These are phyloP conservation scores for Drosophila aldrichi DNA, from an alignment of 2,888 invertebrate genomes.

Conservation along the genomic window DNA sequence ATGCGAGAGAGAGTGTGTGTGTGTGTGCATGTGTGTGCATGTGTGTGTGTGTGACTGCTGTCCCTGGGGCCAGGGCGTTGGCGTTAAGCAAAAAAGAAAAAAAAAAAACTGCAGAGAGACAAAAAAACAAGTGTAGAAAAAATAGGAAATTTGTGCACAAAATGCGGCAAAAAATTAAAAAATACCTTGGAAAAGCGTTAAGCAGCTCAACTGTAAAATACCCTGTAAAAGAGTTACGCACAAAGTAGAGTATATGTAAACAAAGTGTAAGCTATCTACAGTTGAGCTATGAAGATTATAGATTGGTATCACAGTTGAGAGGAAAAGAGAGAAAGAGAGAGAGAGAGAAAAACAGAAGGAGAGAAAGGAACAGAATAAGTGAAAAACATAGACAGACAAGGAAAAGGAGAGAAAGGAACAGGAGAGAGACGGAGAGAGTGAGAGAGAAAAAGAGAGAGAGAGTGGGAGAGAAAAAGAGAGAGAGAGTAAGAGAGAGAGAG, in stretches of 20 bases:
- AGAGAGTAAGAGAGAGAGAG: not conserved
- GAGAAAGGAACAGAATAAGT: not conserved
- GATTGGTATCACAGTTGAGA: not conserved
- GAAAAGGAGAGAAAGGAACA: not conserved
- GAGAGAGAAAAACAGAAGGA: not conserved
- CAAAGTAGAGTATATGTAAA: not conserved
- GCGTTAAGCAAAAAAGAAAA: conserved; percentile 47
- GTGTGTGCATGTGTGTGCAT: too few relatives aligned
- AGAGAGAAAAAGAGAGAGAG: not conserved
- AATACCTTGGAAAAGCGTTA: conserved; percentile 9
- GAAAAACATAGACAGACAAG: not conserved
- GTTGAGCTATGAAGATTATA: not conserved
- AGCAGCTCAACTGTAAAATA: conserved; percentile 10
- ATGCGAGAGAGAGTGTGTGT: not conserved
- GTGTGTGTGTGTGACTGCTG: conserved; percentile 17
- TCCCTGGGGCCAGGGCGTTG: conserved; percentile 76
- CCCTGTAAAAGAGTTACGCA: conserved; percentile 1
- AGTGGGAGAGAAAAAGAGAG: not conserved
- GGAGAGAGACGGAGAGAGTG: too few relatives aligned
- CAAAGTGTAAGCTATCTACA: too few relatives aligned
- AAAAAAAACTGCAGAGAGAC: conserved; percentile 19
- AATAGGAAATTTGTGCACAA: conserved; percentile 26
- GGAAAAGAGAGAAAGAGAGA: not conserved
- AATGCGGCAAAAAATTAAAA: conserved; percentile 56
- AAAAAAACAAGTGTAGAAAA: conserved; percentile 22